Percentiles rank a stretch among this genome's conserved stretches.
Evolutionary conservation across 1,140 invertebrate genomes (phyloP).

Genomic region (Cylas formicarius): DNA sequence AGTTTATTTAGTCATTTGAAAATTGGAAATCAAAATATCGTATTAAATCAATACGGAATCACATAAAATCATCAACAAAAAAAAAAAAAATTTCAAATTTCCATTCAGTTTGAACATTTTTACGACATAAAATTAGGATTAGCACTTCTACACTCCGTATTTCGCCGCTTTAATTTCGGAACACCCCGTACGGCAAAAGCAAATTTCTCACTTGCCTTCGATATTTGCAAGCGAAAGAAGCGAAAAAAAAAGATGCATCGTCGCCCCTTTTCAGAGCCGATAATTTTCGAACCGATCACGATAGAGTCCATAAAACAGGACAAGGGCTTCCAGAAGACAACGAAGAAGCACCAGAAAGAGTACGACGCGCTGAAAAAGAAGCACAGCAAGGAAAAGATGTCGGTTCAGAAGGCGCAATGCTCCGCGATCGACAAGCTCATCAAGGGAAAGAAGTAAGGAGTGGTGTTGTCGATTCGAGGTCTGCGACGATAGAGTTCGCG

Average conservation of each 20-base stretch:
- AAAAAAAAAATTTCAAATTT: too few species aligned
- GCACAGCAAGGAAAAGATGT: slow-evolving; percentile 86
- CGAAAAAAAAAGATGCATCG: too few species aligned
- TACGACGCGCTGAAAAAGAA: slow-evolving; percentile 84
- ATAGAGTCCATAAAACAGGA: slow-evolving; percentile 83
- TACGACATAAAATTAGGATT: too few species aligned
- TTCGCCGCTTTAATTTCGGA: too few species aligned
- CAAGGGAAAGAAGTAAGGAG: slow-evolving; percentile 79
- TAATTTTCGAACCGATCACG: slow-evolving; percentile 88
- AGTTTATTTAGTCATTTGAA: too few species aligned
- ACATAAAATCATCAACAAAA: too few species aligned
- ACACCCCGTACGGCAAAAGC: too few species aligned
- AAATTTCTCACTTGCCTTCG: too few species aligned
- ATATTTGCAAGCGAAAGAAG: neutral
- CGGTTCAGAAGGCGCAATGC: slow-evolving; percentile 91
- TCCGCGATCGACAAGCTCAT: slow-evolving; percentile 91
- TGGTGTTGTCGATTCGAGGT: neutral
- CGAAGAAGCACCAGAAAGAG: slow-evolving; percentile 95
- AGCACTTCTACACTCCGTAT: too few species aligned
- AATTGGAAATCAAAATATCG: too few species aligned
- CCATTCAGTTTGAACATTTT: too few species aligned
- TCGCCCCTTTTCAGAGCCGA: slow-evolving; percentile 49
- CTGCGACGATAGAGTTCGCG: neutral
- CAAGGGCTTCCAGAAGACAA: slow-evolving; percentile 90
- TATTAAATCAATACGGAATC: too few species aligned